phyloP scores from a whole-genome alignment of 2,113 vertebrate genomes.

The Indri indri region DNA sequence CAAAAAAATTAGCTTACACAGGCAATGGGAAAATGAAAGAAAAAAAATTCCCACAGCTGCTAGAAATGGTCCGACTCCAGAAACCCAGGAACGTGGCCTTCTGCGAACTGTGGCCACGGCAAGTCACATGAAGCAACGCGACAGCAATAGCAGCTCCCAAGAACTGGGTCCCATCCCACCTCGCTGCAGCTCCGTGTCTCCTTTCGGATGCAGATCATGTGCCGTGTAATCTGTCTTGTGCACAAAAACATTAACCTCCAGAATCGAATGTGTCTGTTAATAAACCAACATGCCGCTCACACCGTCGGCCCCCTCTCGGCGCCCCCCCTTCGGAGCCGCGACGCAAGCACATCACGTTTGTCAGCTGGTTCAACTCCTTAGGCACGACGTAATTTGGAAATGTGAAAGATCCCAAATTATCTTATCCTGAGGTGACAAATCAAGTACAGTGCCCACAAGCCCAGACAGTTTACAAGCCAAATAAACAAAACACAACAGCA shows the following conservation, averaged over 20 bases:
- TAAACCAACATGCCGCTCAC: background rate
- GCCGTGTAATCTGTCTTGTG: background rate
- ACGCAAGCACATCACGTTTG: background rate
- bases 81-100: background rate
- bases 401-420: slow-evolving; percentile 74
- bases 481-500: slow-evolving; percentile 28
- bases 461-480: slow-evolving; percentile 53
- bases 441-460: slow-evolving; percentile 52
- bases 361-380: slow-evolving; percentile 68
- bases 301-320: background rate
- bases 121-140: background rate
- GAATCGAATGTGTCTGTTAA: slow-evolving; percentile 62
- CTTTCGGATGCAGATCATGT: background rate
- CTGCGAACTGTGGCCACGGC: background rate
- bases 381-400: slow-evolving; percentile 61
- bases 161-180: background rate
- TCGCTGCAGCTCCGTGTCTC: rapidly evolving
- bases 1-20: background rate
- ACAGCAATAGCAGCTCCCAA: background rate
- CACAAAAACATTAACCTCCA: slow-evolving; percentile 58
- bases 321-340: background rate
- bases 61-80: background rate
- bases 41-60: background rate
- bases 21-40: background rate
- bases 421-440: slow-evolving; percentile 63